Percentiles rank a stretch among this genome's conserved stretches.
Conservation (phyloP, 1,140 invertebrate species). For the Drosophila watanabei region DNA sequence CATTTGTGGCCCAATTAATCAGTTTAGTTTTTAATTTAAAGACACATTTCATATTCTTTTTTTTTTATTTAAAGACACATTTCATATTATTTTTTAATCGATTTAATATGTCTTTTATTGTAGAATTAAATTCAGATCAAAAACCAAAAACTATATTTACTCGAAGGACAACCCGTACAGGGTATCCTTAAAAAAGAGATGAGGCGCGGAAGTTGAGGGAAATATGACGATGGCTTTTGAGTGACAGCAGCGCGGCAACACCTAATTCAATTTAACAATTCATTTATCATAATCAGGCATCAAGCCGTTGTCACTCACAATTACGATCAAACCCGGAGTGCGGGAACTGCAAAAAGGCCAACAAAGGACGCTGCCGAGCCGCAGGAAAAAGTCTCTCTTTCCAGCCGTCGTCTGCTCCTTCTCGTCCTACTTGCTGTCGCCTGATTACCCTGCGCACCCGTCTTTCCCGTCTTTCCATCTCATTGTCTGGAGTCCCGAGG, state of each 20-base stretch:
- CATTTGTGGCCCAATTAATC: too few species aligned
- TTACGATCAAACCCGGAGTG: slow-evolving; percentile 66
- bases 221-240: slow-evolving; percentile 66
- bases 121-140: too few species aligned
- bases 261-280: slow-evolving; percentile 85
- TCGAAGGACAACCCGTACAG: background rate
- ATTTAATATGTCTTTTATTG: background rate
- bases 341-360: slow-evolving; percentile 38
- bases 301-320: slow-evolving; percentile 84
- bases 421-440: slow-evolving; percentile 23
- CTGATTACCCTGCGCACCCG: slow-evolving; percentile 55
- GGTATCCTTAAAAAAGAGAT: slow-evolving; percentile 7
- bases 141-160: too few species aligned
- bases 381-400: slow-evolving; percentile 18
- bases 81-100: background rate
- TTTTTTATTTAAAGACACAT: background rate
- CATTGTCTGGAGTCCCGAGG: slow-evolving; percentile 8
- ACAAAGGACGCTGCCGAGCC: slow-evolving; percentile 40
- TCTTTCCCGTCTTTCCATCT: slow-evolving; percentile 6
- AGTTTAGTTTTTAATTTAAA: too few species aligned
- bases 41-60: too few species aligned
- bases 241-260: slow-evolving; percentile 80
- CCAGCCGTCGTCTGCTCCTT: slow-evolving; percentile 36
- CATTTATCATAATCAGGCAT: slow-evolving; percentile 84
- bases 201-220: slow-evolving; percentile 27